Evolutionary conservation across 2,888 invertebrate genomes (phyloP).

Genomic region (Drosophila mayaguana): DNA sequence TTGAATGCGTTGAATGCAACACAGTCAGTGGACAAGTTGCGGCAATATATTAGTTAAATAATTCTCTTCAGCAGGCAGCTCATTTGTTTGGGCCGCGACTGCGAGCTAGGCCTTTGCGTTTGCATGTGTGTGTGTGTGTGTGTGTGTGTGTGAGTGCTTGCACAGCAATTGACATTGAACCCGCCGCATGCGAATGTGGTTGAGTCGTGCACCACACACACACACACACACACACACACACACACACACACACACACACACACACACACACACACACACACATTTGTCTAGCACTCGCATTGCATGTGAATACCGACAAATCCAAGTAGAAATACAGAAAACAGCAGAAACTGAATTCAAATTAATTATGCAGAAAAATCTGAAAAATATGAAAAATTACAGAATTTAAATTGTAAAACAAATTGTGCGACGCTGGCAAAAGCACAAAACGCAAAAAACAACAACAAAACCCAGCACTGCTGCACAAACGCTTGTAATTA

Average conservation of each 20-base stretch:
- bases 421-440: constrained; percentile 41
- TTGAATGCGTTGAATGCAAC: constrained; percentile 34
- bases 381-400: constrained; percentile 41
- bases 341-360: constrained; percentile 20
- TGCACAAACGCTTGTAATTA: constrained; percentile 64
- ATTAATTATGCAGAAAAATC: constrained; percentile 40
- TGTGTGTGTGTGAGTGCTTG: constrained; percentile 31
- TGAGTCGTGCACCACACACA: constrained; percentile 43
- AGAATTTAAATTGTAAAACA: constrained; percentile 52
- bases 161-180: constrained; percentile 71
- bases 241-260: constrained; percentile 37
- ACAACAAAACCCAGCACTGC: constrained; percentile 7
- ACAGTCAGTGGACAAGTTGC: constrained; percentile 23
- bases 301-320: constrained; percentile 34
- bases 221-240: too few relatives aligned
- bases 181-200: constrained; percentile 38
- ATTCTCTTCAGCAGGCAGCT: constrained; percentile 51
- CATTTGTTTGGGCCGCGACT: constrained; percentile 14
- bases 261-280: constrained; percentile 40
- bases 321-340: background rate
- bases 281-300: constrained; percentile 32
- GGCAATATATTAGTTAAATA: constrained; percentile 58
- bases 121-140: background rate
- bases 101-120: background rate
- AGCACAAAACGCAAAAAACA: background rate